A percentile compares a stretch with the other conserved stretches of the same genome.
phyloP scores from a whole-genome alignment of 2,113 vertebrate genomes.

The Hylia prasina region DNA sequence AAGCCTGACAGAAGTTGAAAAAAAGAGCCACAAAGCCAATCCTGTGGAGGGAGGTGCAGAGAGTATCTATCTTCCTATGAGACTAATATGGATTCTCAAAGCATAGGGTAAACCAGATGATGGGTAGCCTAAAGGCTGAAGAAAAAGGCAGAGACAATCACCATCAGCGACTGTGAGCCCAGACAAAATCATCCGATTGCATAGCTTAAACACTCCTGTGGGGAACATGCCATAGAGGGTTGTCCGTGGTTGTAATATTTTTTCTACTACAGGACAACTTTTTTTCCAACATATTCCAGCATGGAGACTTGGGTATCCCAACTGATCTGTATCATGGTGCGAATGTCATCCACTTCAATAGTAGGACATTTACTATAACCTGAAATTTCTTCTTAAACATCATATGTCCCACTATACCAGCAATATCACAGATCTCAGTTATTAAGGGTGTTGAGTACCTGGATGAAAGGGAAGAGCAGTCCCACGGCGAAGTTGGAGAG shows the following conservation, averaged over 20 bases:
- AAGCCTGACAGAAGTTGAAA: not conserved
- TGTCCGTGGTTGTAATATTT: not conserved
- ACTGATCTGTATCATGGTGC: not conserved
- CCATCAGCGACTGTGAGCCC: not conserved
- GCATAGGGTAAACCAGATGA: not conserved
- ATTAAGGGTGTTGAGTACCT: conserved; percentile 65
- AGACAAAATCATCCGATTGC: not conserved
- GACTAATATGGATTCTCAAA: not conserved
- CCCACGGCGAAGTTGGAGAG: conserved; percentile 88
- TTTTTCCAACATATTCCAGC: not conserved
- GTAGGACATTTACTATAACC: not conserved
- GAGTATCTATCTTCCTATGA: not conserved
- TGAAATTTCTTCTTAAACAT: not conserved
- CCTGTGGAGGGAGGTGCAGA: not conserved
- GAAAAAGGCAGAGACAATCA: not conserved
- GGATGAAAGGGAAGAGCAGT: conserved; percentile 92
- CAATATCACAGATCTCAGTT: not conserved
- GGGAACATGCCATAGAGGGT: not conserved
- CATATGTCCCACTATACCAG: not conserved
- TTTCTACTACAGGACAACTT: not conserved
- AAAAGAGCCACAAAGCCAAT: not conserved
- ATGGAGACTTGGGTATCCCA: not conserved
- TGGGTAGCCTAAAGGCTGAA: not conserved
- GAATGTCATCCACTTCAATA: not conserved
- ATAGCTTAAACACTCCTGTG: not conserved